Evolutionary conservation across 1,140 invertebrate genomes (phyloP).

Genomic region (Lasioglossum baleicum): DNA sequence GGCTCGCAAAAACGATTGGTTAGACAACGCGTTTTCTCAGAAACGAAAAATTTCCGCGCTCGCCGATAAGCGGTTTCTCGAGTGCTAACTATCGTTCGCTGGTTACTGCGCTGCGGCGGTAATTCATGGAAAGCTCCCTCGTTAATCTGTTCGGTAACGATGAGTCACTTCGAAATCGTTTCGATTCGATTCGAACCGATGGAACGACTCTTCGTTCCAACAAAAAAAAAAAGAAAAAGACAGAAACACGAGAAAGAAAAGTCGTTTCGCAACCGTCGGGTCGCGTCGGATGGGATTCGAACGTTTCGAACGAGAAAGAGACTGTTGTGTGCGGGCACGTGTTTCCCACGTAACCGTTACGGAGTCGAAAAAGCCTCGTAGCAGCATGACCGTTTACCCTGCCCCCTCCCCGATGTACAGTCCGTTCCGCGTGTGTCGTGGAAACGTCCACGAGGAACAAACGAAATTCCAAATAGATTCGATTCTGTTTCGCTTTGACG

Average conservation of each 20-base stretch:
- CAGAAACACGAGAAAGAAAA: neutral
- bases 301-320: neutral
- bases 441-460: conserved; percentile 14
- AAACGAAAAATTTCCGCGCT: conserved; percentile 53
- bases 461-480: neutral
- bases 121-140: conserved; percentile 54
- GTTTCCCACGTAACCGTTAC: neutral
- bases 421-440: neutral
- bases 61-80: conserved; percentile 48
- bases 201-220: too few relatives aligned
- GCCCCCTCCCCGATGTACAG: neutral
- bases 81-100: conserved; percentile 39
- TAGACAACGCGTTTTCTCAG: conserved; percentile 40
- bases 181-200: conserved; percentile 6
- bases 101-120: conserved; percentile 49
- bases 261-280: conserved; percentile 15
- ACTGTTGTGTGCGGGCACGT: neutral
- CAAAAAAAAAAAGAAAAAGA: too few relatives aligned
- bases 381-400: too few relatives aligned
- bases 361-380: neutral
- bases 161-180: conserved; percentile 50
- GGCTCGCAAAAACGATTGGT: conserved; percentile 26
- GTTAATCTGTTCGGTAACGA: conserved; percentile 55
- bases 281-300: neutral
- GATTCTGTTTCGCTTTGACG: neutral